These are phyloP conservation scores for Scaptomyza tumidula DNA, from an alignment of 2,888 invertebrate genomes.

Conservation along the genomic window DNA sequence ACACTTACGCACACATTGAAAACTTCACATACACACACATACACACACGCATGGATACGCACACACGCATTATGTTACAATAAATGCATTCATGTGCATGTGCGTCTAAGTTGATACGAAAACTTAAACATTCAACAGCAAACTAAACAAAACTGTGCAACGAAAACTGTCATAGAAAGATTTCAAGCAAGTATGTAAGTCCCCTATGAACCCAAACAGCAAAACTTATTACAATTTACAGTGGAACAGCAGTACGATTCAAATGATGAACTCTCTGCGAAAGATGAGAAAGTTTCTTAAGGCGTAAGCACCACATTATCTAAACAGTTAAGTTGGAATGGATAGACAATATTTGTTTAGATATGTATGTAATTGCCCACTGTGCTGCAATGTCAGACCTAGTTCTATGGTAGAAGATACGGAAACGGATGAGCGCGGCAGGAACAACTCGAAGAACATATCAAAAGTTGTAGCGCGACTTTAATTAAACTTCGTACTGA, in stretches of 20 bases:
- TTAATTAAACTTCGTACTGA: conserved; percentile 71
- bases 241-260: conserved; percentile 32
- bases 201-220: conserved; percentile 58
- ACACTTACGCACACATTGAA: conserved; percentile 12
- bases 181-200: conserved; percentile 72
- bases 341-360: conserved; percentile 1
- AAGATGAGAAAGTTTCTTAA: not conserved
- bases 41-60: conserved; percentile 16
- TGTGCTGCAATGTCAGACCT: conserved; percentile 30
- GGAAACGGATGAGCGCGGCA: conserved; percentile 71
- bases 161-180: conserved; percentile 74
- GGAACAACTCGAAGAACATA: conserved; percentile 72
- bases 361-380: conserved; percentile 23
- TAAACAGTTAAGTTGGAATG: not conserved
- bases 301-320: not conserved
- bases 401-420: conserved; percentile 17
- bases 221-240: conserved; percentile 59
- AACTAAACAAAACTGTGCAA: conserved; percentile 74
- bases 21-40: not conserved
- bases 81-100: conserved; percentile 66
- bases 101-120: conserved; percentile 71
- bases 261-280: not conserved
- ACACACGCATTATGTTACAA: conserved; percentile 24
- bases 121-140: conserved; percentile 76
- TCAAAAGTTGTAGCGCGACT: conserved; percentile 78